phyloP scores from a whole-genome alignment of 2,888 invertebrate species.

The Mythimna pallens region DNA sequence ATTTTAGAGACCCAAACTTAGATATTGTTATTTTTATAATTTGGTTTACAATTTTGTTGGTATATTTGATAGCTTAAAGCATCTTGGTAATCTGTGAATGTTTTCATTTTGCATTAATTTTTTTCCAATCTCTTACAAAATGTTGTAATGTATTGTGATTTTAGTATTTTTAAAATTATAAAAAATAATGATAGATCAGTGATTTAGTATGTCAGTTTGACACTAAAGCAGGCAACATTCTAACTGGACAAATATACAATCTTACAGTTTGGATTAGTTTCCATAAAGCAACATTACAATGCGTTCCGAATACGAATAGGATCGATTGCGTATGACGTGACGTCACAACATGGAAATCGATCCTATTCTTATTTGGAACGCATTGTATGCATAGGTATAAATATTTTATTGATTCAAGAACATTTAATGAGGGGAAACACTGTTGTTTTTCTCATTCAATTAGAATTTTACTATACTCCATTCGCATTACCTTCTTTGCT shows the following conservation, averaged over 20 bases:
- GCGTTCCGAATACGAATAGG: no score
- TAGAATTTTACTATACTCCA: no score
- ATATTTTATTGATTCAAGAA: constrained; percentile 20
- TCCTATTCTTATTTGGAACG: no score
- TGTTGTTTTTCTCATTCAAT: background rate
- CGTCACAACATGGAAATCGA: no score
- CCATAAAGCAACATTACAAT: constrained; percentile 43
- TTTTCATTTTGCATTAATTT: background rate
- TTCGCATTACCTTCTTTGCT: no score
- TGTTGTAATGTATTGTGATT: background rate
- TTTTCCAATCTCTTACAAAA: background rate
- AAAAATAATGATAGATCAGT: constrained; percentile 43
- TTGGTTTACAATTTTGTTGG: background rate
- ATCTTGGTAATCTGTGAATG: background rate
- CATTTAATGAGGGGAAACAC: background rate
- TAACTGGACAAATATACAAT: constrained; percentile 66
- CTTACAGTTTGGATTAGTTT: constrained; percentile 39
- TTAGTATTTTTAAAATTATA: background rate
- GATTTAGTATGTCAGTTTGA: constrained; percentile 32
- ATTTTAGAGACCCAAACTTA: background rate
- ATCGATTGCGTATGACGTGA: no score
- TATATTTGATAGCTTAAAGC: background rate
- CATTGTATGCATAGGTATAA: constrained; percentile 1
- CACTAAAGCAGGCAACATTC: constrained; percentile 71
- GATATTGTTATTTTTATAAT: background rate